Conservation (phyloP, 2,113 vertebrate genomes). For the Mirounga angustirostris region DNA sequence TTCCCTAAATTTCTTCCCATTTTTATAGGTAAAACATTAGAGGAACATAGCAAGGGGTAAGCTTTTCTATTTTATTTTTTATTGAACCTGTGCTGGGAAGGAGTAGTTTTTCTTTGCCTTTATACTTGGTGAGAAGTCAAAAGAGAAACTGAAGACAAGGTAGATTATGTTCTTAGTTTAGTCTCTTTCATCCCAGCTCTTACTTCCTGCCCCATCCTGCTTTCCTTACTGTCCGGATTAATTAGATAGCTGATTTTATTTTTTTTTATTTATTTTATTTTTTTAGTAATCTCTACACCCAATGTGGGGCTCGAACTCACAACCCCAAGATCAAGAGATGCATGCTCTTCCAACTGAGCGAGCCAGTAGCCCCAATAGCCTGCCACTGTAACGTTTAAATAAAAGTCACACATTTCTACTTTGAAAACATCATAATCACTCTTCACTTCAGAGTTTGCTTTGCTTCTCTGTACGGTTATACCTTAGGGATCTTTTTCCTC, state of each 20-base stretch:
- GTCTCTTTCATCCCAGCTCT: not conserved
- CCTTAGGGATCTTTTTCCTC: not conserved
- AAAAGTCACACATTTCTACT: not conserved
- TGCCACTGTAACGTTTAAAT: not conserved
- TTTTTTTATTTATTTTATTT: not conserved
- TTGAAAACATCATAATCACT: not conserved
- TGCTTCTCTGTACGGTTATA: slow-evolving; percentile 11
- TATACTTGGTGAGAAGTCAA: not conserved
- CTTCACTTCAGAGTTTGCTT: not conserved
- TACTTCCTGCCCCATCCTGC: not conserved
- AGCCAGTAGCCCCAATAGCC: not conserved
- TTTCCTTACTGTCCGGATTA: not conserved
- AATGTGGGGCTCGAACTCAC: not conserved
- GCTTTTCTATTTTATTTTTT: not conserved
- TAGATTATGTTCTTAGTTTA: not conserved
- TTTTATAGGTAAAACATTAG: not conserved
- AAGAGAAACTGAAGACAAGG: not conserved
- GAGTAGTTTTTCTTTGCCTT: not conserved
- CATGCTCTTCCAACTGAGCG: not conserved
- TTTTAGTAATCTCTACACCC: not conserved
- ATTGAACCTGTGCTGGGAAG: not conserved
- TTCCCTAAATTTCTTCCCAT: not conserved
- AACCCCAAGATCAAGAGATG: not conserved
- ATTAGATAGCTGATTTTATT: not conserved
- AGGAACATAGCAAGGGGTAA: not conserved